Percentiles rank a stretch among this genome's conserved stretches.
These are phyloP conservation scores for Corythaixoides concolor DNA, from an alignment of 2,113 vertebrate genomes.

Conservation along the genomic window DNA sequence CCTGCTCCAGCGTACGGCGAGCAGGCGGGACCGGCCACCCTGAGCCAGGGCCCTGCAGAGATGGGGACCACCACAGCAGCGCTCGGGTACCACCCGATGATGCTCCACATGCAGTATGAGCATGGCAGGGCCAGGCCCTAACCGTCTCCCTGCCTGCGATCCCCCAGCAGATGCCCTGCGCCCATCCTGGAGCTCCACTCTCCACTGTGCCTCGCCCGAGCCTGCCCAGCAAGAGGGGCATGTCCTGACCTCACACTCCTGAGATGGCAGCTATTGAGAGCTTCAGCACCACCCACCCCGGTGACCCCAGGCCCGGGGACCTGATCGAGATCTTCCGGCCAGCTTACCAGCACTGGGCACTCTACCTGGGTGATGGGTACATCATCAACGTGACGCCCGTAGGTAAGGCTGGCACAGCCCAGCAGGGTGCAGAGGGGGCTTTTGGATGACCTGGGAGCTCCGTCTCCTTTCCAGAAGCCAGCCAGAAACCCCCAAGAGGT, in stretches of 20 bases:
- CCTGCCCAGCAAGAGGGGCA: background rate
- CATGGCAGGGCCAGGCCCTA: background rate
- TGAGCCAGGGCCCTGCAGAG: background rate
- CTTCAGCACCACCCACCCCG: slow-evolving; percentile 63
- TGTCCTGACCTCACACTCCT: background rate
- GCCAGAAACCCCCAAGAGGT: background rate
- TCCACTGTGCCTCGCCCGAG: rapidly evolving
- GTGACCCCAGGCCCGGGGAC: slow-evolving; percentile 85
- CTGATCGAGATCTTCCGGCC: slow-evolving; percentile 90
- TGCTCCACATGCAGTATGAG: rapidly evolving
- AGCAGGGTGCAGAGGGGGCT: rapidly evolving
- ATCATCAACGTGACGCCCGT: slow-evolving; percentile 87
- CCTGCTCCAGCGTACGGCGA: no score
- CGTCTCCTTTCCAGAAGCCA: background rate
- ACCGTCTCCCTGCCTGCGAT: rapidly evolving
- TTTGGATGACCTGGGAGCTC: background rate
- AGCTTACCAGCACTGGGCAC: slow-evolving; percentile 91
- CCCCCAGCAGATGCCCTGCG: background rate
- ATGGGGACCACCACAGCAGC: rapidly evolving
- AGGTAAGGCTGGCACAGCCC: slow-evolving; percentile 74
- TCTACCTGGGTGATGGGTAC: slow-evolving; percentile 92
- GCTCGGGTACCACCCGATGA: rapidly evolving
- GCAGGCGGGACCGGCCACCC: background rate
- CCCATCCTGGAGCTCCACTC: background rate
- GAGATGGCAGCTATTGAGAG: slow-evolving; percentile 82